Evolutionary conservation across 2,797 vertebrate genomes (phyloP).

Genomic region (Pipistrellus kuhlii): DNA sequence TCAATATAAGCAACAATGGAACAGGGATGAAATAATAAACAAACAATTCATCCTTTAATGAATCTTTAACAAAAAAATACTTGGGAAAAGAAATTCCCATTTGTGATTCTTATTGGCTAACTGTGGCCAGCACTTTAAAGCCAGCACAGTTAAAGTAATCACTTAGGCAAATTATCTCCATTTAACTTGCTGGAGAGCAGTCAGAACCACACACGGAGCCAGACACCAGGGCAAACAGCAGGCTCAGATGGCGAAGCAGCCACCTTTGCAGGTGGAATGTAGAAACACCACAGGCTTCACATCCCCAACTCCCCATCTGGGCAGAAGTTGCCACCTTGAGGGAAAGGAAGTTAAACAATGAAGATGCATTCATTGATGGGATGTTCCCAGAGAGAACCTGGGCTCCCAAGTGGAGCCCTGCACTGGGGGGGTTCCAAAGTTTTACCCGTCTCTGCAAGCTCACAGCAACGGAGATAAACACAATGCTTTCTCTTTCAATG

Average conservation of each 20-base stretch:
- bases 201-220: neutral
- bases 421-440: too few relatives aligned
- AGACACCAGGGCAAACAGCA: neutral
- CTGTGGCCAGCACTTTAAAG: neutral
- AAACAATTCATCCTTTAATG: neutral
- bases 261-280: neutral
- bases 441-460: neutral
- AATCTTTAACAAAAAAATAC: neutral
- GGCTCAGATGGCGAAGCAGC: neutral
- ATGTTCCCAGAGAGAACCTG: neutral
- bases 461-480: accelerated
- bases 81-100: neutral
- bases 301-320: neutral
- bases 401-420: neutral
- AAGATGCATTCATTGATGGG: neutral
- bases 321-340: neutral
- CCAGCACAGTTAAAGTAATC: neutral
- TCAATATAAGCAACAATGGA: neutral
- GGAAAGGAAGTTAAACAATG: neutral
- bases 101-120: neutral
- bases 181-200: neutral
- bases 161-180: neutral
- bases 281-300: neutral
- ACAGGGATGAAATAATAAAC: neutral
- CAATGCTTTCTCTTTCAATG: neutral